Evolutionary conservation across 2,113 vertebrate genomes (phyloP).

Genomic region (Urocynchramus pylzowi): DNA sequence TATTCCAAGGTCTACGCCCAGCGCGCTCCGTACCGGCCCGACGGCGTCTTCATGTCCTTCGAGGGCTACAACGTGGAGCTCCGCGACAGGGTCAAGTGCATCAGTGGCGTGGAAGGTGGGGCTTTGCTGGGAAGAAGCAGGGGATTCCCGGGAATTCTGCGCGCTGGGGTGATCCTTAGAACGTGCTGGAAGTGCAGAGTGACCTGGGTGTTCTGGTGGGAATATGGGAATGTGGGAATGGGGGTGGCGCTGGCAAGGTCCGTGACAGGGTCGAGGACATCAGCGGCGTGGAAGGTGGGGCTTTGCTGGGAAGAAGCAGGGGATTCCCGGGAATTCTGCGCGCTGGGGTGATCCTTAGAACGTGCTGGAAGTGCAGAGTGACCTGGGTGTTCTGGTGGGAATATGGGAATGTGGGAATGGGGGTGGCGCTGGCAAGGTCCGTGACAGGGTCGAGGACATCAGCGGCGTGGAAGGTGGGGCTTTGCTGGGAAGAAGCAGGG

Average conservation of each 20-base stretch:
- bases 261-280: no score
- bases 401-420: background rate
- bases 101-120: conserved; percentile 94
- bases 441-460: background rate
- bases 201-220: background rate
- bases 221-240: no score
- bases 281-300: background rate
- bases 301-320: no score
- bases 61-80: conserved; percentile 99
- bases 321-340: background rate
- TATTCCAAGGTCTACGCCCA: conserved; percentile 96
- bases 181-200: background rate
- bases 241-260: no score
- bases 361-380: no score
- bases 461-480: fast-evolving
- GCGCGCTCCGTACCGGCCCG: conserved; percentile 89
- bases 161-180: no score
- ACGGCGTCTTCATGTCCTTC: conserved; percentile 98
- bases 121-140: no score
- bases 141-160: fast-evolving
- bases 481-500: no score
- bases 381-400: background rate
- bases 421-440: no score
- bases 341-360: no score
- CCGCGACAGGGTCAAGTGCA: conserved; percentile 95